phyloP scores from a whole-genome alignment of 2,797 vertebrate genomes.

The Scleropages formosus region DNA sequence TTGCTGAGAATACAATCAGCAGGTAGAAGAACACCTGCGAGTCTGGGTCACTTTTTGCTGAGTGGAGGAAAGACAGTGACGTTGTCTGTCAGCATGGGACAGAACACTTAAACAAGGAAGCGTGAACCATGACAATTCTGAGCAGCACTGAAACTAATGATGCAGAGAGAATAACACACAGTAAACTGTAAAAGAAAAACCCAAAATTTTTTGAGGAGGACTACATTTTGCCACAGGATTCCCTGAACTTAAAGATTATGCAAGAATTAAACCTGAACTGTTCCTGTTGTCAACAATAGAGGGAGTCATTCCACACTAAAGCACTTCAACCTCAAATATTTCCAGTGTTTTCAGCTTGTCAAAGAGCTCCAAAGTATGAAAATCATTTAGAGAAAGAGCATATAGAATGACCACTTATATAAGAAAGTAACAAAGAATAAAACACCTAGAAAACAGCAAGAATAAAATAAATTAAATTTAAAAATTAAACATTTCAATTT shows the following conservation, averaged over 20 bases:
- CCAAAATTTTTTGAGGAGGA: no score
- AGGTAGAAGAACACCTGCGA: conserved; percentile 86
- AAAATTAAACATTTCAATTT: no score
- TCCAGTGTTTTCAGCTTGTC: neutral
- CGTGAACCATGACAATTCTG: neutral
- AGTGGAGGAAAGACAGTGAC: conserved; percentile 30
- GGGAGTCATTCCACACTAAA: neutral
- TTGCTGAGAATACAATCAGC: conserved; percentile 79
- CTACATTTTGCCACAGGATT: neutral
- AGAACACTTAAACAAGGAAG: no score
- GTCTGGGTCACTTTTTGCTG: conserved; percentile 69
- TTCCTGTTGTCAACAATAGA: neutral
- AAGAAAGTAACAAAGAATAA: no score
- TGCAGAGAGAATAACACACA: neutral
- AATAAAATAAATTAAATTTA: no score
- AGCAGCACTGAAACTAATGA: neutral
- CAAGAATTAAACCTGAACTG: neutral
- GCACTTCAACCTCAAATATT: neutral
- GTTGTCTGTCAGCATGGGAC: conserved; percentile 53
- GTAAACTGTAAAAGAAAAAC: neutral
- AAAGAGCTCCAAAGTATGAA: no score
- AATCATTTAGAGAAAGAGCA: no score
- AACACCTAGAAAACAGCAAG: no score
- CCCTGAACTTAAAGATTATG: no score
- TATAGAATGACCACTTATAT: no score